These are phyloP conservation scores for Liopterus haemorrhoidalis DNA, from an alignment of 2,888 invertebrate species.

Conservation along the genomic window DNA sequence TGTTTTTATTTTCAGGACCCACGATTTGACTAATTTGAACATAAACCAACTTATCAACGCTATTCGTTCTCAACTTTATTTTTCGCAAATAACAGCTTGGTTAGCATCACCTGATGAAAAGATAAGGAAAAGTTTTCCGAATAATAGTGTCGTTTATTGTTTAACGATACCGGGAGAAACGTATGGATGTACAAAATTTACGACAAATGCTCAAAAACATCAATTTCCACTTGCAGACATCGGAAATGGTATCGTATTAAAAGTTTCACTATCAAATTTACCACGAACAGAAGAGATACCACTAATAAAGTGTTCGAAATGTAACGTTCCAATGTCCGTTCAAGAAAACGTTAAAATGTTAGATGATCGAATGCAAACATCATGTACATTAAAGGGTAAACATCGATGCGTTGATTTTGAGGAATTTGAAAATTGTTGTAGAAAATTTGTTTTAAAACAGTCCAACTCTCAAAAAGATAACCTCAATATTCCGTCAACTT, in stretches of 20 bases:
- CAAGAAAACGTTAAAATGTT: slow-evolving; percentile 37
- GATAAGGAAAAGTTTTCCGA: slow-evolving; percentile 10
- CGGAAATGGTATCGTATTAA: slow-evolving; percentile 58
- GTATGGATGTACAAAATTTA: slow-evolving; percentile 50
- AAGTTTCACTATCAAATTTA: slow-evolving; percentile 59
- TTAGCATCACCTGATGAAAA: slow-evolving; percentile 48
- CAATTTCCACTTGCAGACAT: slow-evolving; percentile 66
- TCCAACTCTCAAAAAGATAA: too few relatives aligned
- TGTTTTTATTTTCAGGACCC: slow-evolving; percentile 43
- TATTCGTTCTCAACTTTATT: slow-evolving; percentile 89
- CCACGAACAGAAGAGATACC: slow-evolving; percentile 61
- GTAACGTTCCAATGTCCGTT: slow-evolving; percentile 32
- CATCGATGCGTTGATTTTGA: slow-evolving; percentile 72
- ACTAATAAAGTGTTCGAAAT: slow-evolving; percentile 19
- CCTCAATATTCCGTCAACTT: slow-evolving; percentile 9
- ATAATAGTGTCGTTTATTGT: slow-evolving; percentile 54
- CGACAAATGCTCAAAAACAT: slow-evolving; percentile 56
- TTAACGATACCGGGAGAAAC: slow-evolving; percentile 63
- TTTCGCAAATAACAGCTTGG: slow-evolving; percentile 96
- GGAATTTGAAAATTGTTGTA: slow-evolving; percentile 51
- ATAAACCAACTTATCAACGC: slow-evolving; percentile 81
- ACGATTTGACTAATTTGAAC: slow-evolving; percentile 48
- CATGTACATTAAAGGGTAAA: slow-evolving; percentile 68
- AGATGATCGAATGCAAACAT: slow-evolving; percentile 66
- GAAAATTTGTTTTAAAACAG: slow-evolving; percentile 12